Percentiles rank a stretch among this genome's conserved stretches.
phyloP scores from a whole-genome alignment of 2,888 invertebrate genomes.

The Hipparchia semele region DNA sequence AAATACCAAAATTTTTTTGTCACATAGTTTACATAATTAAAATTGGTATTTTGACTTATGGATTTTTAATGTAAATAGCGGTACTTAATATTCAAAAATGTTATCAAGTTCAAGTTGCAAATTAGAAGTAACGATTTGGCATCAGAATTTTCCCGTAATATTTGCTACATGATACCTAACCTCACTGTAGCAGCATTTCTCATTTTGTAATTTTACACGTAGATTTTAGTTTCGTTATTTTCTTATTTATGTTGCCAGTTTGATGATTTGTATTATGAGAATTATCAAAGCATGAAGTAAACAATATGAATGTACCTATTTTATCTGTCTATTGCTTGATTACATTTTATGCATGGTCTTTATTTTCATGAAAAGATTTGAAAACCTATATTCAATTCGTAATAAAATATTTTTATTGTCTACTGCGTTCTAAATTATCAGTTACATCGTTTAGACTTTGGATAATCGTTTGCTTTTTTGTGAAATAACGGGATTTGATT shows the following conservation, averaged over 20 bases:
- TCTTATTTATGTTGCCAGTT: constrained; percentile 41
- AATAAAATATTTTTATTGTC: neutral
- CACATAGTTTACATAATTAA: constrained; percentile 22
- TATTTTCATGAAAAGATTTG: neutral
- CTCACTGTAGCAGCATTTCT: constrained; percentile 42
- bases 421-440: neutral
- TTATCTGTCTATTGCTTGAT: constrained; percentile 11
- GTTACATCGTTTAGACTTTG: neutral
- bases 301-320: constrained; percentile 1
- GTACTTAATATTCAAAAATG: constrained; percentile 10
- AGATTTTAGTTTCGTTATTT: constrained; percentile 44
- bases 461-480: neutral
- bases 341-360: constrained; percentile 19
- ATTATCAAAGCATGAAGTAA: constrained; percentile 36
- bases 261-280: constrained; percentile 40
- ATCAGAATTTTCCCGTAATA: constrained; percentile 34
- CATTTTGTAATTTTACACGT: constrained; percentile 34
- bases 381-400: neutral
- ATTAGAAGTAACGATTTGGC: constrained; percentile 29
- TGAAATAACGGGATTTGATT: neutral
- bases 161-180: constrained; percentile 39
- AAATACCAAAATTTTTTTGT: constrained; percentile 28
- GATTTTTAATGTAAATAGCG: constrained; percentile 28
- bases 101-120: constrained; percentile 24
- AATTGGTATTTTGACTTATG: constrained; percentile 16